Conservation (phyloP, 2,888 invertebrate species). For the Sarcophaga rosellei region DNA sequence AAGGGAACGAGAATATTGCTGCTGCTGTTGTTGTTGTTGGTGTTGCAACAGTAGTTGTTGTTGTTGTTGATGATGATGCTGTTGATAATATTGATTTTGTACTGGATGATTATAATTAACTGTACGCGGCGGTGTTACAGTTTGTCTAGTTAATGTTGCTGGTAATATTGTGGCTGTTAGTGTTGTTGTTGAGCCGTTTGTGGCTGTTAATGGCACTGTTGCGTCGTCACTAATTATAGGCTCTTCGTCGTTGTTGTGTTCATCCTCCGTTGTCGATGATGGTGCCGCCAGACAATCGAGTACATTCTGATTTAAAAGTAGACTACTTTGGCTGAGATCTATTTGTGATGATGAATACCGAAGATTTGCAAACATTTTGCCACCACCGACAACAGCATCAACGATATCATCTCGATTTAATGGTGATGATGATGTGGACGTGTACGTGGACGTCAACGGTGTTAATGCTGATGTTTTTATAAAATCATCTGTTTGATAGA, state of each 20-base stretch:
- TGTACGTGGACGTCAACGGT: slow-evolving; percentile 69
- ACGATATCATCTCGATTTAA: slow-evolving; percentile 37
- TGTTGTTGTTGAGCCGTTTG: slow-evolving; percentile 57
- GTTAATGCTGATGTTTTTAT: slow-evolving; percentile 58
- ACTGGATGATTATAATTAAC: slow-evolving; percentile 15
- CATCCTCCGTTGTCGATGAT: slow-evolving; percentile 37
- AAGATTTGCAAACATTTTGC: slow-evolving; percentile 78
- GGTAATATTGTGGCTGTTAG: slow-evolving; percentile 66
- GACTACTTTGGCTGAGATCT: slow-evolving; percentile 79
- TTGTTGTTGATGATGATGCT: slow-evolving; percentile 34
- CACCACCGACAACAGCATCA: slow-evolving; percentile 47
- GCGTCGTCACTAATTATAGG: slow-evolving; percentile 71
- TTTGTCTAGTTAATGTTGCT: slow-evolving; percentile 50
- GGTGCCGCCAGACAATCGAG: slow-evolving; percentile 66
- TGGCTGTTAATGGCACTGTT: slow-evolving; percentile 68
- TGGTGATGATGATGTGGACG: slow-evolving; percentile 47
- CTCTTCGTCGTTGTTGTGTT: slow-evolving; percentile 66
- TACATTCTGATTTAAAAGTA: slow-evolving; percentile 75
- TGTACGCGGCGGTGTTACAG: slow-evolving; percentile 22
- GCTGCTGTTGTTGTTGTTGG: slow-evolving; percentile 52
- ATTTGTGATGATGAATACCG: slow-evolving; percentile 77
- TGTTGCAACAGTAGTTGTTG: slow-evolving; percentile 38
- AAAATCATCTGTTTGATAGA: slow-evolving; percentile 55
- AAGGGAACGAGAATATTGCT: slow-evolving; percentile 57
- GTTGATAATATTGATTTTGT: slow-evolving; percentile 25